Evolutionary conservation across 2,888 invertebrate species (phyloP).

Genomic region (Drosophila mimetica): DNA sequence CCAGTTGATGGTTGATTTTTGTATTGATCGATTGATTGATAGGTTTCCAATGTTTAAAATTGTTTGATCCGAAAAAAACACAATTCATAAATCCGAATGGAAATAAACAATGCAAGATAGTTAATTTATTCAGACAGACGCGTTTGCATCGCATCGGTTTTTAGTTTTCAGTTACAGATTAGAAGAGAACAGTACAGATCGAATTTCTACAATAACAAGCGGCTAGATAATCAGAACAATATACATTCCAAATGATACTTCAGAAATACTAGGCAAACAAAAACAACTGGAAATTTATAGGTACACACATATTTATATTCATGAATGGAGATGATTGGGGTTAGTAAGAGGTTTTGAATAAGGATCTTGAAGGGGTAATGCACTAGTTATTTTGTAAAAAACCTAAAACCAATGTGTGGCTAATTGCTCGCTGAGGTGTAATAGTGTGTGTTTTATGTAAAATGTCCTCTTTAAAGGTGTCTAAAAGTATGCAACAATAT

Average conservation of each 20-base stretch:
- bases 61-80: conserved; percentile 54
- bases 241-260: conserved; percentile 18
- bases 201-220: conserved; percentile 34
- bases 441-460: too few species aligned
- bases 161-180: conserved; percentile 23
- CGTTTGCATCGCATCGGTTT: conserved; percentile 16
- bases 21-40: conserved; percentile 48
- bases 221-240: neutral
- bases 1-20: conserved; percentile 58
- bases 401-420: neutral
- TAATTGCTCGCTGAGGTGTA: conserved; percentile 22
- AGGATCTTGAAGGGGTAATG: conserved; percentile 6
- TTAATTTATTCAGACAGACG: conserved; percentile 52
- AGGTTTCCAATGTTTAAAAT: conserved; percentile 56
- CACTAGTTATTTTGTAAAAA: neutral
- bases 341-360: neutral
- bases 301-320: conserved; percentile 14
- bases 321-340: conserved; percentile 34
- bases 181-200: conserved; percentile 19
- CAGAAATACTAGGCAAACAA: conserved; percentile 15
- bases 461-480: neutral
- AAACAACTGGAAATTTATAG: conserved; percentile 13
- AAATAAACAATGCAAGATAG: conserved; percentile 66
- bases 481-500: neutral
- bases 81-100: conserved; percentile 61